Conservation (phyloP, 2,113 vertebrate genomes). For the Dinomys branickii region DNA sequence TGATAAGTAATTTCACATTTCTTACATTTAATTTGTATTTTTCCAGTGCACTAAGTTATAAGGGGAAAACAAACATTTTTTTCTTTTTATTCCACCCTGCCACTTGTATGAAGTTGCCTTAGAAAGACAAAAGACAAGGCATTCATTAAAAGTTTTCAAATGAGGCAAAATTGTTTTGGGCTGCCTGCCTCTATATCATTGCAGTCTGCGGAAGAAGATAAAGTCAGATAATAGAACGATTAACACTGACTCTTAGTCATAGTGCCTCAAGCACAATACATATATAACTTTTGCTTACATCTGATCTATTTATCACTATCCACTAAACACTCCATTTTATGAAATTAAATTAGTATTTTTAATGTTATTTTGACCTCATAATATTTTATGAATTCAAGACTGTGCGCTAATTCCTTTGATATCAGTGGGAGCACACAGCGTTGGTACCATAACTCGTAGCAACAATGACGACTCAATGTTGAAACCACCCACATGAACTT, state of each 20-base stretch:
- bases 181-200: not conserved
- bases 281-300: not conserved
- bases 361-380: not conserved
- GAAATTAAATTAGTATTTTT: not conserved
- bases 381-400: conserved; percentile 2
- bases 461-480: not conserved
- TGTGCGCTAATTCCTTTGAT: not conserved
- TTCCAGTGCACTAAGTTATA: not conserved
- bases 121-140: not conserved
- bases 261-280: not conserved
- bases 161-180: not conserved
- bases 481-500: conserved; percentile 8
- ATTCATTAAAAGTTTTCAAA: not conserved
- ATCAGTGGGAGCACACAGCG: not conserved
- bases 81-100: not conserved
- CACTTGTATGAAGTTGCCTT: not conserved
- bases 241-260: not conserved
- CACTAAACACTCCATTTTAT: not conserved
- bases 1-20: not conserved
- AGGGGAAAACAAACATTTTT: not conserved
- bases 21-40: not conserved
- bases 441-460: not conserved
- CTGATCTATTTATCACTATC: not conserved
- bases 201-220: not conserved
- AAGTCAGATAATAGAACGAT: not conserved